phyloP scores from a whole-genome alignment of 2,113 vertebrate species.

The Holacanthus passer region DNA sequence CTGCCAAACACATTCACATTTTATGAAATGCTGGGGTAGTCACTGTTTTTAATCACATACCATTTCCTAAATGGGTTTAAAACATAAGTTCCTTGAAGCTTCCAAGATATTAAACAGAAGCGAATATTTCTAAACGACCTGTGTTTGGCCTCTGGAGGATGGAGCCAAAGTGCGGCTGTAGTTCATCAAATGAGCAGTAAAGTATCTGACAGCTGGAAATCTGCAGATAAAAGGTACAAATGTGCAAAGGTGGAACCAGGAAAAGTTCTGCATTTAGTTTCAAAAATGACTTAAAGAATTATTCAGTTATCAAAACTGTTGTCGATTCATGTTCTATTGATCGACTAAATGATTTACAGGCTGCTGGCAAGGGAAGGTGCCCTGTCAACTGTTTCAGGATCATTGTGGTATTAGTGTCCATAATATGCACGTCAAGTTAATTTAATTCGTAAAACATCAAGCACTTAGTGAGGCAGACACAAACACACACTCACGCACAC shows the following conservation, averaged over 20 bases:
- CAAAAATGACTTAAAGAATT: neutral
- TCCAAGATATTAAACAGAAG: neutral
- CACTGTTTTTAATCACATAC: neutral
- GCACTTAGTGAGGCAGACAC: neutral
- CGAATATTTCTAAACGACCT: too few relatives aligned
- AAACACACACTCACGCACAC: neutral
- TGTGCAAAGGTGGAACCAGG: neutral
- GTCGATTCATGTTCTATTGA: neutral
- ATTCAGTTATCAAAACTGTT: conserved; percentile 3
- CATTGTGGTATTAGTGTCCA: conserved; percentile 35
- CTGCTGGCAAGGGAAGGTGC: neutral
- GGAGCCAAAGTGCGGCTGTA: neutral
- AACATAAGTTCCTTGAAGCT: neutral
- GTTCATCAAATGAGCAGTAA: neutral
- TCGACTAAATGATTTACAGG: neutral
- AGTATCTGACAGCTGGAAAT: neutral
- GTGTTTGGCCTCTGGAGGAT: neutral
- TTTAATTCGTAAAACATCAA: conserved; percentile 33
- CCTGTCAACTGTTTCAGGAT: conserved; percentile 23
- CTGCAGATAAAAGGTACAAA: too few relatives aligned
- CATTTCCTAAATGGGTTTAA: neutral
- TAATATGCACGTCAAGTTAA: conserved; percentile 45
- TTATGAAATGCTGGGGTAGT: neutral
- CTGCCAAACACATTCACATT: neutral
- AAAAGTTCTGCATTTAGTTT: neutral